phyloP scores from a whole-genome alignment of 2,888 invertebrate genomes.

The Toxonevra muliebris region DNA sequence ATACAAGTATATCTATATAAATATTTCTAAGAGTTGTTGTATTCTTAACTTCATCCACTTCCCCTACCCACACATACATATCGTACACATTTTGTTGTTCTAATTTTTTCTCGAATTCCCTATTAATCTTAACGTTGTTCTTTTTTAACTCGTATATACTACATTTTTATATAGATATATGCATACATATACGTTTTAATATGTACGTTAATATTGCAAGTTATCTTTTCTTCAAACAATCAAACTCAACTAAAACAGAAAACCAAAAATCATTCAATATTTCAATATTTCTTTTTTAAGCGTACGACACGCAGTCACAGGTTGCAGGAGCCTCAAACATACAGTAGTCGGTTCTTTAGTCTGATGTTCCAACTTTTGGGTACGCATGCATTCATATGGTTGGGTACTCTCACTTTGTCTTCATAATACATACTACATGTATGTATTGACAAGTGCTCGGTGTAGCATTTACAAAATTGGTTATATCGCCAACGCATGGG shows the following conservation, averaged over 20 bases:
- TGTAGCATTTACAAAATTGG: no score
- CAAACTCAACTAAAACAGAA: constrained; percentile 5
- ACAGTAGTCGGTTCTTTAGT: neutral
- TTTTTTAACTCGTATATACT: no score
- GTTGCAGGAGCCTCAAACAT: neutral
- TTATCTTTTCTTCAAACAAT: neutral
- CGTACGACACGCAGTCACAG: constrained; percentile 21
- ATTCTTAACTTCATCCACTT: neutral
- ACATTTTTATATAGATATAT: constrained; percentile 9
- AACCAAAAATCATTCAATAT: constrained; percentile 22
- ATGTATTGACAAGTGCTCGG: no score
- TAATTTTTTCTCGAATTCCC: no score
- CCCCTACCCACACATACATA: no score
- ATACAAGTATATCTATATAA: neutral
- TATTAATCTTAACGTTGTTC: no score
- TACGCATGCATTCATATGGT: no score
- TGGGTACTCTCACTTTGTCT: no score
- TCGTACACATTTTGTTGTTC: no score
- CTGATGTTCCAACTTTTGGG: no score
- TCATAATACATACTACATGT: no score
- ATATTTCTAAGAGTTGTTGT: constrained; percentile 8
- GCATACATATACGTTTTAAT: neutral
- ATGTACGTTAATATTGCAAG: neutral
- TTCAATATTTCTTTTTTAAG: constrained; percentile 36
- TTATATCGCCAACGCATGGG: no score